These are phyloP conservation scores for Glyptemys insculpta DNA, from an alignment of 2,797 vertebrate genomes.

Conservation along the genomic window DNA sequence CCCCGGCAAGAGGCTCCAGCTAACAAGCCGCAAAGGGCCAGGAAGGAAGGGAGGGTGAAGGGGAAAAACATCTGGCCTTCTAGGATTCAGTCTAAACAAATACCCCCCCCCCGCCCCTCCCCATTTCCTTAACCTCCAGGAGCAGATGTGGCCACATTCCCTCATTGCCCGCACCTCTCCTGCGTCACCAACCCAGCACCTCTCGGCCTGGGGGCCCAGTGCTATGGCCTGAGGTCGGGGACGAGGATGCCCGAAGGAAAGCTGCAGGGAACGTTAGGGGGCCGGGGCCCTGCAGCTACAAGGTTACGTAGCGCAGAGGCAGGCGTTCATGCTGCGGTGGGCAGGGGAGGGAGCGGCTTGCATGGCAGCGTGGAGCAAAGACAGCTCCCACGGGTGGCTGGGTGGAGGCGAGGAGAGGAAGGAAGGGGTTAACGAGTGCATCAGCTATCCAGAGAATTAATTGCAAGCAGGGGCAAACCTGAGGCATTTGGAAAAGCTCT, in stretches of 20 bases:
- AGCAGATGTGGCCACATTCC: fast-evolving
- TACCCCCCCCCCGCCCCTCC: too few species aligned
- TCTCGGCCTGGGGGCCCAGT: background rate
- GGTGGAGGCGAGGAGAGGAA: background rate
- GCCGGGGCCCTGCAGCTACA: fast-evolving
- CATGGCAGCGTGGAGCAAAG: background rate
- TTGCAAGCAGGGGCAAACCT: background rate
- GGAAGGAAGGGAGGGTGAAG: constrained; percentile 39
- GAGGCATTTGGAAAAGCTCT: too few species aligned
- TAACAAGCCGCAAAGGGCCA: constrained; percentile 24
- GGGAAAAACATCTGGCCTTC: background rate
- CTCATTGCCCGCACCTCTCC: background rate
- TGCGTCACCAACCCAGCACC: background rate
- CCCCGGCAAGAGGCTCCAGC: background rate
- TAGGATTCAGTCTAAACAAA: background rate
- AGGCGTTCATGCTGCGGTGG: background rate
- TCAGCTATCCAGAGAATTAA: background rate
- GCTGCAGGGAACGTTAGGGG: background rate
- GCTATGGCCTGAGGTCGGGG: background rate
- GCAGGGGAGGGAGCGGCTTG: background rate
- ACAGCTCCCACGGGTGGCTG: background rate
- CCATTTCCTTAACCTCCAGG: background rate
- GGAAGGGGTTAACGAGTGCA: background rate
- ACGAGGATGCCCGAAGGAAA: background rate
- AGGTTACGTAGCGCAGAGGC: background rate